A percentile compares a stretch with the other conserved stretches of the same genome.
These are phyloP conservation scores for Aspidiotus rigidus DNA, from an alignment of 2,888 invertebrate genomes.

Conservation along the genomic window DNA sequence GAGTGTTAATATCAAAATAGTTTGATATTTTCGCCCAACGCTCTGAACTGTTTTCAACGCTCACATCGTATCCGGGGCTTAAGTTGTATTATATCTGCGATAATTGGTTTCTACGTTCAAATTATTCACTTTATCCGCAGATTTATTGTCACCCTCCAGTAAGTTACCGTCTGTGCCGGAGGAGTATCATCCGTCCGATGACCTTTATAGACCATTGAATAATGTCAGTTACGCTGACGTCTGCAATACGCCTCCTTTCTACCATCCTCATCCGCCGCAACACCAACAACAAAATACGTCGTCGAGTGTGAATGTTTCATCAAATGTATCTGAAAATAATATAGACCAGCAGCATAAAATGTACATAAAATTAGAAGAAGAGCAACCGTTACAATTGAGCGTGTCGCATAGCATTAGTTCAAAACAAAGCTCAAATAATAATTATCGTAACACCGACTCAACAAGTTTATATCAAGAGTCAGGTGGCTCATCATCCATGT, in stretches of 20 bases:
- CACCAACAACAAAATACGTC: background rate
- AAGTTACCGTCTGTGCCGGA: conserved; percentile 55
- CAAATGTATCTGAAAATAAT: background rate
- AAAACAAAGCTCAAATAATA: background rate
- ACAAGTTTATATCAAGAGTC: conserved; percentile 8
- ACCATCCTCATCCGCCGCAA: background rate
- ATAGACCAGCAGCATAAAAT: conserved; percentile 19
- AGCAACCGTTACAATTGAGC: conserved; percentile 26
- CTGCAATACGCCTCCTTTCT: conserved; percentile 10
- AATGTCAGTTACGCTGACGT: conserved; percentile 29
- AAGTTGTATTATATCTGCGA: no score
- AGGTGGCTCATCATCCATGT: background rate
- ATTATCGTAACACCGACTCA: conserved; percentile 9
- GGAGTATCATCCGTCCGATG: conserved; percentile 42
- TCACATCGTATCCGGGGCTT: no score
- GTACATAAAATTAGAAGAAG: conserved; percentile 20
- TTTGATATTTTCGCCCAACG: no score
- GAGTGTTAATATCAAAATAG: no score
- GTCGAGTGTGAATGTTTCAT: conserved; percentile 3
- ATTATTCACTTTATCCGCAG: conserved; percentile 40
- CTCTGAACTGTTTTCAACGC: no score
- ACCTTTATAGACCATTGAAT: conserved; percentile 23
- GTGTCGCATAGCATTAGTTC: background rate
- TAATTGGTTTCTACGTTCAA: background rate
- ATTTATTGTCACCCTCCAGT: conserved; percentile 49